These are phyloP conservation scores for Carpatolechia fugitivella DNA, from an alignment of 2,888 invertebrate genomes.

Conservation along the genomic window DNA sequence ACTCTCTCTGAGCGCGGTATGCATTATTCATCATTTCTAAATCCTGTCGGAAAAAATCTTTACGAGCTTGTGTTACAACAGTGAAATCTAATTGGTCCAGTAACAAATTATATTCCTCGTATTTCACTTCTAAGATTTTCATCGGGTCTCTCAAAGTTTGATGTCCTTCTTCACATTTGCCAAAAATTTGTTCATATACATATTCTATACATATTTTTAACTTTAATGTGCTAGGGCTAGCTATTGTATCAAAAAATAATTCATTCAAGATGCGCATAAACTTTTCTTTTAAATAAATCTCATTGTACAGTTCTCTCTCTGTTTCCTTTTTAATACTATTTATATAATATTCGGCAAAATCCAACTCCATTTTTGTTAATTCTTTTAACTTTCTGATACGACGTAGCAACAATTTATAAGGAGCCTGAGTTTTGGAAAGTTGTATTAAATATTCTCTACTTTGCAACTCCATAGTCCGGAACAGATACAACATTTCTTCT, in stretches of 20 bases:
- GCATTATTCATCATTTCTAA: slow-evolving; percentile 67
- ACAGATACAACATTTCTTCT: slow-evolving; percentile 62
- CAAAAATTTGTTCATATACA: slow-evolving; percentile 69
- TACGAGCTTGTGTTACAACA: slow-evolving; percentile 62
- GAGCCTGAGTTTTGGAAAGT: slow-evolving; percentile 58
- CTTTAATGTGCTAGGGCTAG: slow-evolving; percentile 60
- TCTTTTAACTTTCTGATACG: slow-evolving; percentile 56
- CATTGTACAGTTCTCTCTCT: slow-evolving; percentile 57
- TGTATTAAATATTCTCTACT: slow-evolving; percentile 69
- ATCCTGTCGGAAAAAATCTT: slow-evolving; percentile 66
- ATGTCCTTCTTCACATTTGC: slow-evolving; percentile 72
- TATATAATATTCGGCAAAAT: slow-evolving; percentile 70
- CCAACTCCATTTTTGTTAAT: slow-evolving; percentile 56
- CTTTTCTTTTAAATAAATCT: slow-evolving; percentile 58
- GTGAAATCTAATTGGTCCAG: slow-evolving; percentile 67
- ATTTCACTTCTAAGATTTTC: slow-evolving; percentile 70
- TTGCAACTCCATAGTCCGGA: slow-evolving; percentile 68
- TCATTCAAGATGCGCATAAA: slow-evolving; percentile 66
- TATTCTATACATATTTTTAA: slow-evolving; percentile 71
- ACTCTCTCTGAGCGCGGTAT: slow-evolving; percentile 60
- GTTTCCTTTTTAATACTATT: slow-evolving; percentile 57
- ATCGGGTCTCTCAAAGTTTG: slow-evolving; percentile 63
- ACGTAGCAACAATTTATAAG: slow-evolving; percentile 50
- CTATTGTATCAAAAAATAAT: slow-evolving; percentile 62
- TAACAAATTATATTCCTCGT: slow-evolving; percentile 66